These are phyloP conservation scores for Eleutherodactylus coqui DNA, from an alignment of 2,797 vertebrate genomes.

Conservation along the genomic window DNA sequence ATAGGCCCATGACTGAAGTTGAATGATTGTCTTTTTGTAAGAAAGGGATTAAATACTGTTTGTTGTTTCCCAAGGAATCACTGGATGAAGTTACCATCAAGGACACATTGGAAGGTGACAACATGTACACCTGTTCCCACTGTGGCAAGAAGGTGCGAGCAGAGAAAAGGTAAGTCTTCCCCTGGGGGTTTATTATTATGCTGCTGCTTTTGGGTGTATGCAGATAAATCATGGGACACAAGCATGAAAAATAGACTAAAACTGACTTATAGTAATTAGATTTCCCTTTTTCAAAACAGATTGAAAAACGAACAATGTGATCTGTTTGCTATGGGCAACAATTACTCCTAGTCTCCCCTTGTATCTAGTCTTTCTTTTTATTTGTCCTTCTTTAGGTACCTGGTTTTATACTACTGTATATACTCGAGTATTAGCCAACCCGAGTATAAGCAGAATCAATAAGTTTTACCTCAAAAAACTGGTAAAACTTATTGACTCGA, in stretches of 20 bases:
- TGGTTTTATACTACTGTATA: too few species aligned
- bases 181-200: not conserved
- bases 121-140: conserved; percentile 99
- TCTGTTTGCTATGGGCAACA: not conserved
- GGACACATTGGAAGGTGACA: conserved; percentile 97
- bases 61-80: conserved; percentile 83
- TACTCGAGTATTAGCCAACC: too few species aligned
- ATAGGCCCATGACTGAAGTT: too few species aligned
- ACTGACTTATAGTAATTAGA: not conserved
- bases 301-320: not conserved
- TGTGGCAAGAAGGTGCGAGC: conserved; percentile 97
- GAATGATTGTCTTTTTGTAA: too few species aligned
- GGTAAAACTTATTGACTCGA: too few species aligned
- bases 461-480: too few species aligned
- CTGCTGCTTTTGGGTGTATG: too few species aligned
- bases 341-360: not conserved
- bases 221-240: not conserved
- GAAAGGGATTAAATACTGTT: not conserved
- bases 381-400: too few species aligned
- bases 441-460: too few species aligned
- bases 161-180: conserved; percentile 86
- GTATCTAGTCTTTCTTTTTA: too few species aligned
- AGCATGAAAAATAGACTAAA: not conserved
- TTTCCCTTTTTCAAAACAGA: not conserved
- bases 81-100: conserved; percentile 99